These are phyloP conservation scores for Mormyrops attenuatus DNA, from an alignment of 2,797 vertebrate species.

Conservation along the genomic window DNA sequence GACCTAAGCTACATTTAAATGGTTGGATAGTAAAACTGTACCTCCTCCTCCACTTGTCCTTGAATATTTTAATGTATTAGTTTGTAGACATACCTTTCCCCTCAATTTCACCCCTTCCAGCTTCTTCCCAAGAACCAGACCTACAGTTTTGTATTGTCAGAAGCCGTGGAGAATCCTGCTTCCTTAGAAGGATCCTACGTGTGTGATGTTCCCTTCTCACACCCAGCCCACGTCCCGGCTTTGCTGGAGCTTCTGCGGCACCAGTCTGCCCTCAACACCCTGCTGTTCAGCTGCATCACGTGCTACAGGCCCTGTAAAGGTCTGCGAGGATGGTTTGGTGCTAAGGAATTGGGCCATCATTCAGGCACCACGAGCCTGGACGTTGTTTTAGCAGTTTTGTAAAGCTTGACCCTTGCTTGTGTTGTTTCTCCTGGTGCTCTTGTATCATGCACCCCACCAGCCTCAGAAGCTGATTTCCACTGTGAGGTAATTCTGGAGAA, in stretches of 20 bases:
- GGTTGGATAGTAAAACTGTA: too few species aligned
- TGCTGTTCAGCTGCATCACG: constrained; percentile 68
- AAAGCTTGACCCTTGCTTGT: background rate
- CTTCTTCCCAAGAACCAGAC: constrained; percentile 55
- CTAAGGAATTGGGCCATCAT: background rate
- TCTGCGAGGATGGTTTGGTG: constrained; percentile 30
- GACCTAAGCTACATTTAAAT: background rate
- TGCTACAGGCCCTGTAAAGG: constrained; percentile 41
- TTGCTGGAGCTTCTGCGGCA: constrained; percentile 69
- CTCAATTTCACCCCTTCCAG: constrained; percentile 40
- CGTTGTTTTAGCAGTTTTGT: background rate
- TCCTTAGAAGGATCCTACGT: constrained; percentile 50
- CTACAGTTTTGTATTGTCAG: constrained; percentile 63
- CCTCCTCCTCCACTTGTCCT: too few species aligned
- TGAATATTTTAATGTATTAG: background rate
- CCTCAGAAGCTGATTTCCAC: constrained; percentile 55
- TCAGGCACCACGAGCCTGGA: background rate
- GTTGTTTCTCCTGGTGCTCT: background rate
- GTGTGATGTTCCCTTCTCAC: constrained; percentile 67
- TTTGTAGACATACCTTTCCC: background rate
- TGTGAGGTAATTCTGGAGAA: constrained; percentile 73
- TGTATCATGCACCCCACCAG: background rate
- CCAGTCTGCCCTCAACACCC: constrained; percentile 64
- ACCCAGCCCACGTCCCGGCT: constrained; percentile 62
- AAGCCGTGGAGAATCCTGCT: constrained; percentile 41